phyloP scores from a whole-genome alignment of 2,888 invertebrate genomes.

The Cataglyphis rosenhaueri region DNA sequence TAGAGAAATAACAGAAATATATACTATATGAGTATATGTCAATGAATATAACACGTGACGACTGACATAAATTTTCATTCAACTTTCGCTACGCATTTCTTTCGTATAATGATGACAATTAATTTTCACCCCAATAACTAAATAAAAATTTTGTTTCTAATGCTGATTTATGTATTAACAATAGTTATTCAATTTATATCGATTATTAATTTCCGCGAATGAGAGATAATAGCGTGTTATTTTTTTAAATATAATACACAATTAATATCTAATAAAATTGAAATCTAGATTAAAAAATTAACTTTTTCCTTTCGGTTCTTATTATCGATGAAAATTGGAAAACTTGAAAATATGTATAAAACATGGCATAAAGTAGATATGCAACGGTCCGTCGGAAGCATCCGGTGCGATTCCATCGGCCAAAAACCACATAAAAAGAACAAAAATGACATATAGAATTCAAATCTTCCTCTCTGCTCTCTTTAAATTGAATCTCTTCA shows the following conservation, averaged over 20 bases:
- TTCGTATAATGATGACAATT: not conserved
- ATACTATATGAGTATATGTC: no score
- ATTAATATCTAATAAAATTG: not conserved
- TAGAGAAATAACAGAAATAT: not conserved
- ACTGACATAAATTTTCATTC: not conserved
- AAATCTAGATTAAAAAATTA: not conserved
- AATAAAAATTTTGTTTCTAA: constrained; percentile 17
- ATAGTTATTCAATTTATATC: not conserved
- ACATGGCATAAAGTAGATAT: not conserved
- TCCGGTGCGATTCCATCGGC: constrained; percentile 15
- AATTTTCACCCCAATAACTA: not conserved
- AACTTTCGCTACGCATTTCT: constrained; percentile 3
- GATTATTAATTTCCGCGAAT: not conserved
- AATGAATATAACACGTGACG: not conserved
- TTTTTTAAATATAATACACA: not conserved
- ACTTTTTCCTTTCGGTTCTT: not conserved
- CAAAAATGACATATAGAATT: constrained; percentile 9
- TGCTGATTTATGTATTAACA: not conserved
- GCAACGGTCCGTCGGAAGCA: constrained; percentile 36
- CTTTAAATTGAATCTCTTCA: constrained; percentile 28
- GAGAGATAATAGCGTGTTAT: not conserved
- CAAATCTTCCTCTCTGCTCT: constrained; percentile 5
- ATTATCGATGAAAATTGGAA: not conserved
- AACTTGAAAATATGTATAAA: not conserved
- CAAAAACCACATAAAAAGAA: constrained; percentile 35